Evolutionary conservation across 2,113 vertebrate genomes (phyloP), one percentile per base, ranked within the genome.

Genomic region (Dromiciops gliroides): DNA sequence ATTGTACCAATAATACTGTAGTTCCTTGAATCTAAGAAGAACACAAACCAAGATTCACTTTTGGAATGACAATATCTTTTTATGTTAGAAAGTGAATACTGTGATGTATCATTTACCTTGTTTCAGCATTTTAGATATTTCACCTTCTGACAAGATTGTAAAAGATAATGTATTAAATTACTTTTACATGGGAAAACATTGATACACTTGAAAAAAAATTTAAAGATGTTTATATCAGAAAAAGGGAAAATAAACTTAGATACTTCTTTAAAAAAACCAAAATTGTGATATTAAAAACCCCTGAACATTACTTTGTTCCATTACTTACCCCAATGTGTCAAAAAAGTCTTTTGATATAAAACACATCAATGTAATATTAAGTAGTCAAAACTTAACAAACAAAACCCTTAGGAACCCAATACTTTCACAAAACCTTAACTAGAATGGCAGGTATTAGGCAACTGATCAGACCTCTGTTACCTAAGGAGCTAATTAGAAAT

Each of bases 171-270:
- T 51, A 90, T 83, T 60, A 90, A 93, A 8, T 56, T 31, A 94
- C 51, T 48, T 96, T n/a, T 51, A 95, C 91, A 0, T 44, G 50
- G 52, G 92, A 75, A 93, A 96, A 94, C 89, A 96, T 23, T 93
- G 25, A 91, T 51, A 51, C 0, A 91, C 0, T 92, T 95, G 89
- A 31, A 90, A 24, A 95, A 95, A 93, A 92, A 52, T 96, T 97
- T 95, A 96, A 95, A 91, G 19, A 53, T 90, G 90, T 5, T 88
- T 2, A 48, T 50, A 51, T 95, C 25, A 92, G 75, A 94, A 22
- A 96, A 52, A 11, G 91, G 92, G 28, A 96, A 97, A 97, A 96
- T 91, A 94, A 95, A 96, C 92, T 95, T n/a, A 89, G 60, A 90
- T 90, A 95, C 50, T 95, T 51, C 92, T 93, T 50, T 94, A 90